phyloP scores from a whole-genome alignment of 1,140 invertebrate genomes.

The Eulimnadia texana region DNA sequence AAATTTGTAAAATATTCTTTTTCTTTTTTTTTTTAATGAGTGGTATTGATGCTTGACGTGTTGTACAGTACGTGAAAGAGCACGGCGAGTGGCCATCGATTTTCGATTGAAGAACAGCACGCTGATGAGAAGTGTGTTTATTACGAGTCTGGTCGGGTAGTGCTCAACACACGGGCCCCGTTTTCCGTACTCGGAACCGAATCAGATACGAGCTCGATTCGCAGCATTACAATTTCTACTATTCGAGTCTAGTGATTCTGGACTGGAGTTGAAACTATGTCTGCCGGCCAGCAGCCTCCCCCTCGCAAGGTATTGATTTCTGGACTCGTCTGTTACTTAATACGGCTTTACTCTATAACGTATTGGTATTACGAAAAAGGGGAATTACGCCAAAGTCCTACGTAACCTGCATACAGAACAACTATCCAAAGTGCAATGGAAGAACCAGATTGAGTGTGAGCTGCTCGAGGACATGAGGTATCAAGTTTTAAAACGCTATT shows the following conservation, averaged over 20 bases:
- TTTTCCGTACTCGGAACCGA: no score
- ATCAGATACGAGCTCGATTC: no score
- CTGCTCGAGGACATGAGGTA: conserved; percentile 76
- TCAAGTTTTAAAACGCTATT: conserved; percentile 1
- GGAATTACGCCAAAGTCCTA: conserved; percentile 73
- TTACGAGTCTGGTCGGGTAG: not conserved
- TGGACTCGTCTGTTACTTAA: not conserved
- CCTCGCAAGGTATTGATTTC: conserved; percentile 24
- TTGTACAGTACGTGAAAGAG: not conserved
- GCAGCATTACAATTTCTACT: no score
- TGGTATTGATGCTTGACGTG: no score
- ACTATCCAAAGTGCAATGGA: conserved; percentile 73
- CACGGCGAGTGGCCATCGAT: not conserved
- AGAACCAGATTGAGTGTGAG: conserved; percentile 93
- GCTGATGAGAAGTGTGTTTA: not conserved
- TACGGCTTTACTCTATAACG: not conserved
- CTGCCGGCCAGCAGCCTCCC: conserved; percentile 22
- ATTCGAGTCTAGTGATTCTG: not conserved
- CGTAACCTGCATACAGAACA: conserved; percentile 87
- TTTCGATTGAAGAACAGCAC: not conserved
- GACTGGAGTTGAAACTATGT: conserved; percentile 1
- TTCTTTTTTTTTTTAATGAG: no score
- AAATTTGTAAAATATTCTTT: no score
- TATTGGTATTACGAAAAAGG: conserved; percentile 35
- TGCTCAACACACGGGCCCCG: no score